Base-by-base conservation (phyloP, 2,113 vertebrate species). In the Neogobius melanostomus region DNA sequence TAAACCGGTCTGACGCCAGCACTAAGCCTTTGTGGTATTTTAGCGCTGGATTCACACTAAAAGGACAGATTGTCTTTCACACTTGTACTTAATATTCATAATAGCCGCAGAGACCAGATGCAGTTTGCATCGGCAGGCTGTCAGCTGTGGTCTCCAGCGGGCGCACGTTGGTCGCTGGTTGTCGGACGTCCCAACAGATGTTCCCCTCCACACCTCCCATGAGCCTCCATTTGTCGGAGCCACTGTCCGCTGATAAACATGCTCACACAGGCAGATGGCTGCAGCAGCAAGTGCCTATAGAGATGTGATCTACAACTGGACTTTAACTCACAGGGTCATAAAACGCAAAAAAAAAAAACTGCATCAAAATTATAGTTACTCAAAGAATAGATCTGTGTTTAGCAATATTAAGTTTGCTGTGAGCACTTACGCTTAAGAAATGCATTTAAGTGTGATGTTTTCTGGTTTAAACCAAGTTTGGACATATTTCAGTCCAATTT, bases 211-310 rank as follows among this genome's bases (percentile, higher is more conserved):
- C 47, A 2, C 10, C 54, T 45, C 48, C 21, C 4, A 4, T 17
- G 12, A 50, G 14, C 28, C 71, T 71, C 62, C 76, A 64, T 78
- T 77, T 82, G 68, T 79, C 46, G 71, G 45, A 77, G 60, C 48
- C 77, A 64, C 6, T 61, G 81, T 49, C 75, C 8, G 74, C 74
- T 77, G 76, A 61, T 72, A 45, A 75, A 85, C 79, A 75, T 14
- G 72, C 56, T 73, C 69, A 77, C 66, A n/a, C 68, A 66, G 76
- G 79, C 83, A 87, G 82, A 90, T 75, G 81, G 83, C 76, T 66
- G 50, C 74, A 72, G 68, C n/a, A 66, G 66, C 6, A 36, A 73
- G 11, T 44, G 72, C 59, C 66, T 62, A 52, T 66, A 78, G 50
- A 15, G 68, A 46, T 12, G 49, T 64, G 42, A 59, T 43, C 44